Base-by-base conservation (phyloP, 2,797 vertebrate genomes). In the Notolepis coatsorum region DNA sequence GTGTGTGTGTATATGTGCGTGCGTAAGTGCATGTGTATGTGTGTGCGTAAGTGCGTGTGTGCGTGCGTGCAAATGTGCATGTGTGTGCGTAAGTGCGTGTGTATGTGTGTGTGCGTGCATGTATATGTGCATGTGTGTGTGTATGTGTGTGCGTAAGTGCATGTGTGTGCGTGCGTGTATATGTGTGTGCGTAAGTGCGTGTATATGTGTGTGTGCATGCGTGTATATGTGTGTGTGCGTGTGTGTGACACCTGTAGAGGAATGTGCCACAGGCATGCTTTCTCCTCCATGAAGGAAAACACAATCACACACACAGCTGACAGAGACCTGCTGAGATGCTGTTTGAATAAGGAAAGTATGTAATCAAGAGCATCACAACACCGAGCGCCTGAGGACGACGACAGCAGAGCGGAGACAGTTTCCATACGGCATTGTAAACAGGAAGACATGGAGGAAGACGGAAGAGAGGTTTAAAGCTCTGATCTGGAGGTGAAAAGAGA, bases 281-380 rank as follows among this genome's bases (percentile, higher is more conserved):
- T 5, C 13, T 7, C 17, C 41, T 20, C 38, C 38, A 15, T 15
- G 5, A 15, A 6, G 7, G 15, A 12, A 10, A 25, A 35, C 41
- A 21, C n/a, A 15, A 20, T 4, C 20, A 10, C 42, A 23, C 7
- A 54, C 9, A 25, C 2, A 41, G 12, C 15, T 31, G 8, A 33
- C 21, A 9, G 5, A 48, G 33, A 20, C 5, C 25, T 35, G 35
- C 1, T 17, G 3, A 35, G 18, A 31, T 37, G 31, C 3, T 3
- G 12, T 46, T 50, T 58, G 6, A 68, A 28, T 55, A 21, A 2
- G 2, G 10, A 15, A 62, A 68, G n/a, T 28, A 57, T 62, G 45
- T 27, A 13, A 60, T 43, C 61, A 12, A 33, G n/a, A 48, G 46
- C 3, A 42, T 43, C n/a, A 1, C 0, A 23, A 49, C n/a, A 41